A percentile compares a stretch with the other conserved stretches of the same genome.
Evolutionary conservation across 2,797 vertebrate genomes (phyloP).

Genomic region (Darevskia nairensis): DNA sequence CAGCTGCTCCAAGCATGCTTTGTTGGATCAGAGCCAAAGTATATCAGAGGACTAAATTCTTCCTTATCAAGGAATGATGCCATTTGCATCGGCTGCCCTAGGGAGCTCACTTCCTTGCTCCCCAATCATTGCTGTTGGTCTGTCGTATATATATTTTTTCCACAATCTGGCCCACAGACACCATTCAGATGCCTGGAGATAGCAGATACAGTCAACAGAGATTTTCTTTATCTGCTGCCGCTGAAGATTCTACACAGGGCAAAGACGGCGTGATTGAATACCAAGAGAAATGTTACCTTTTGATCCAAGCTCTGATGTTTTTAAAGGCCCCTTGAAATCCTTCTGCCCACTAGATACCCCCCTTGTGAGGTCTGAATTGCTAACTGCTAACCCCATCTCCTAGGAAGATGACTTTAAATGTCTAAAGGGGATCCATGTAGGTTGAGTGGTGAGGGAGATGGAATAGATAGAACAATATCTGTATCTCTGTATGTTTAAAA

Average conservation of each 20-base stretch:
- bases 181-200: not conserved
- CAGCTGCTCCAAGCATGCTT: not conserved
- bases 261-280: conserved; percentile 41
- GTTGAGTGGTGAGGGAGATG: conserved; percentile 77
- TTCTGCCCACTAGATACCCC: conserved; percentile 81
- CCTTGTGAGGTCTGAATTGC: conserved; percentile 80
- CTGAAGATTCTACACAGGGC: conserved; percentile 8
- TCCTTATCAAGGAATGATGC: not conserved
- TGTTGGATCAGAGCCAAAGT: not conserved
- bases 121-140: not conserved
- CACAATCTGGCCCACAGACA: fast-evolving
- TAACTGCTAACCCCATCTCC: conserved; percentile 81
- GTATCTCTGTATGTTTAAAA: conserved; percentile 32
- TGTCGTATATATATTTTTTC: not conserved
- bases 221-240: conserved; percentile 6
- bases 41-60: not conserved
- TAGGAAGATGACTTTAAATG: conserved; percentile 78
- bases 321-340: conserved; percentile 60
- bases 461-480: conserved; percentile 54
- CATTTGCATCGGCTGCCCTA: not conserved
- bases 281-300: conserved; percentile 38
- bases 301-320: conserved; percentile 27
- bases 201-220: conserved; percentile 29
- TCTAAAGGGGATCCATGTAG: conserved; percentile 77
- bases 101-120: not conserved